Percentiles rank a stretch among this genome's conserved stretches.
Conservation (phyloP, 2,797 vertebrate genomes). For the Gymnoscopelus braueri region DNA sequence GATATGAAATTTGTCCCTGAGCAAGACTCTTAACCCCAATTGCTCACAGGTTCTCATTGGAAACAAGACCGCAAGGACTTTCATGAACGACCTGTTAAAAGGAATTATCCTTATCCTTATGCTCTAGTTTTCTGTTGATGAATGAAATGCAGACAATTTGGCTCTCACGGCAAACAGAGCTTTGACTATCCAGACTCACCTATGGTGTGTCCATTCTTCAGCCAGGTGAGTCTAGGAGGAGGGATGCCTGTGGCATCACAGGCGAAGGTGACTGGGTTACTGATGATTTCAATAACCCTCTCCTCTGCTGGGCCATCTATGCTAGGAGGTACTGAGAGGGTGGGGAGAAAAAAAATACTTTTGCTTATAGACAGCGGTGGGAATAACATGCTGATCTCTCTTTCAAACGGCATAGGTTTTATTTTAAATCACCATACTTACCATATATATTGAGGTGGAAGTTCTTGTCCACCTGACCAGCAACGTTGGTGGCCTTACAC, state of each 20-base stretch:
- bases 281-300: conserved; percentile 84
- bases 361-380: not conserved
- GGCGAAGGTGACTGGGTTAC: conserved; percentile 88
- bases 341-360: not conserved
- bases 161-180: not conserved
- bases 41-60: too few relatives aligned
- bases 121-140: not conserved
- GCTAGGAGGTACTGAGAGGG: conserved; percentile 85
- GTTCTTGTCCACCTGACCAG: conserved; percentile 94
- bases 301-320: conserved; percentile 89
- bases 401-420: not conserved
- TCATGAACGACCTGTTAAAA: too few relatives aligned
- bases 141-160: not conserved
- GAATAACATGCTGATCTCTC: not conserved
- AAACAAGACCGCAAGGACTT: too few relatives aligned
- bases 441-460: conserved; percentile 95
- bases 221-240: conserved; percentile 88
- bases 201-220: conserved; percentile 88
- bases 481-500: conserved; percentile 94
- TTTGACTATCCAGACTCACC: conserved; percentile 72
- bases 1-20: too few relatives aligned
- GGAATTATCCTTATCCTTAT: too few relatives aligned
- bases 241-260: conserved; percentile 95
- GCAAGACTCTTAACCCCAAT: too few relatives aligned
- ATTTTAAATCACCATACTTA: conserved; percentile 60